Percentiles rank a stretch among this genome's conserved stretches.
phyloP scores from a whole-genome alignment of 2,888 invertebrate species.

The Heterodera filipjevi region DNA sequence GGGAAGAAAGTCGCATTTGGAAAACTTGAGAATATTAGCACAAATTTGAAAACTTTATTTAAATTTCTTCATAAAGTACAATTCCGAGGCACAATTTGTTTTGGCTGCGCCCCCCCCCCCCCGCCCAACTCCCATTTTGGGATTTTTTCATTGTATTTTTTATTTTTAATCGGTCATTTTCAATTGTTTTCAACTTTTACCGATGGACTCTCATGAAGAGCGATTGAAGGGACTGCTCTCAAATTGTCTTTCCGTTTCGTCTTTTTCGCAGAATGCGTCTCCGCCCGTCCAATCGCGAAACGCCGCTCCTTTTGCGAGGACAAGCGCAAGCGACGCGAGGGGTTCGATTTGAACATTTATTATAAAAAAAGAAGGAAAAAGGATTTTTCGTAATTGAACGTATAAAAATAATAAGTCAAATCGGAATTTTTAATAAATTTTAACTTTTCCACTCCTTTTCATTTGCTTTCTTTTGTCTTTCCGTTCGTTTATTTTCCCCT shows the following conservation, averaged over 20 bases:
- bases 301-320: neutral
- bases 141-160: neutral
- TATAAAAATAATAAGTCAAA: no score
- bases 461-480: constrained; percentile 14
- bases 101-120: no score
- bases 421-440: no score
- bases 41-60: no score
- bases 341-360: no score
- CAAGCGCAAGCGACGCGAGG: neutral
- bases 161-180: neutral
- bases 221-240: neutral
- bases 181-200: neutral
- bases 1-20: no score
- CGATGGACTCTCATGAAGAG: neutral
- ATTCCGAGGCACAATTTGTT: no score
- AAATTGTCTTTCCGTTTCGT: neutral
- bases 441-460: neutral
- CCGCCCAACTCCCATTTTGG: no score
- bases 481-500: neutral
- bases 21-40: no score
- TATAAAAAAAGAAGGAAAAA: no score
- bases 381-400: no score
- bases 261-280: neutral
- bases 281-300: neutral
- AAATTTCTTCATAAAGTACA: no score